These are phyloP conservation scores for Panzeria rudis DNA, from an alignment of 2,888 invertebrate species.

Conservation along the genomic window DNA sequence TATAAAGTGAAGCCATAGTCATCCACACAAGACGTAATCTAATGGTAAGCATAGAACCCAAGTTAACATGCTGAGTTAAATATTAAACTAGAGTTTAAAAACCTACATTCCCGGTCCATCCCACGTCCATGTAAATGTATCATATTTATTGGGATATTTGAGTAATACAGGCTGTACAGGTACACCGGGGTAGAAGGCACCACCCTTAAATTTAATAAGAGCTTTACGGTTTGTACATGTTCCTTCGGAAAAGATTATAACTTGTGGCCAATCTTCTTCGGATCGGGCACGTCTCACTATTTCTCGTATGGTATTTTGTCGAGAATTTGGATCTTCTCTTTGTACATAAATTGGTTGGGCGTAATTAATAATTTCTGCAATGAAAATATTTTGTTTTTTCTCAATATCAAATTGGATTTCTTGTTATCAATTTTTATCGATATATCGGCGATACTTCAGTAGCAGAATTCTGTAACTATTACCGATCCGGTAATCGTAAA, in stretches of 20 bases:
- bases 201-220: constrained; percentile 94
- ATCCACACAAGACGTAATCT: constrained; percentile 94
- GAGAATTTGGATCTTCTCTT: constrained; percentile 95
- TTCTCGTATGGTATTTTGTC: constrained; percentile 94
- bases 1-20: constrained; percentile 94
- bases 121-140: constrained; percentile 97
- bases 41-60: constrained; percentile 76
- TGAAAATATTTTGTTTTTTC: constrained; percentile 13
- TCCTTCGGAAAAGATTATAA: constrained; percentile 97
- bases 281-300: constrained; percentile 93
- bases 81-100: neutral
- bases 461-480: no score
- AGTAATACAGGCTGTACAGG: constrained; percentile 97
- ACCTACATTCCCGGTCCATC: constrained; percentile 97
- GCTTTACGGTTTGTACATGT: constrained; percentile 97
- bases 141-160: constrained; percentile 94
- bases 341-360: constrained; percentile 98
- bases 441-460: no score
- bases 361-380: constrained; percentile 93
- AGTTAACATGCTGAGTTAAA: neutral
- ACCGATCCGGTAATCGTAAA: no score
- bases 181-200: constrained; percentile 97
- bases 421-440: no score
- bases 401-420: no score
- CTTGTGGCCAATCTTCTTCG: constrained; percentile 93